Evolutionary conservation across 2,113 vertebrate genomes (phyloP).

Genomic region (Eptesicus fuscus): DNA sequence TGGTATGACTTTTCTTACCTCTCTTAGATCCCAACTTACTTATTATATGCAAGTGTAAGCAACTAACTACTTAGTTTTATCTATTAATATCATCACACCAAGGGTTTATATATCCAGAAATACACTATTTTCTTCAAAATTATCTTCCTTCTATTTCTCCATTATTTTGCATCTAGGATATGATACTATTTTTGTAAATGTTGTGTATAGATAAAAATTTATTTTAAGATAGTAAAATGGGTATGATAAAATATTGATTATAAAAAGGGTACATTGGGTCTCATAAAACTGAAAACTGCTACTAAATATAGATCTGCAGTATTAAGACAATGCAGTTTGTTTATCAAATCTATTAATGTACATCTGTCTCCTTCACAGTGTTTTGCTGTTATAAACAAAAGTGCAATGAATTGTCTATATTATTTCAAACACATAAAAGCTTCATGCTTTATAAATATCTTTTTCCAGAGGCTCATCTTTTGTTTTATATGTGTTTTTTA

Average conservation of each 20-base stretch:
- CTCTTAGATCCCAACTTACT: background rate
- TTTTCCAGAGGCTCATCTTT: background rate
- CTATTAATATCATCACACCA: background rate
- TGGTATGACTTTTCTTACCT: background rate
- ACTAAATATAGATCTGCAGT: background rate
- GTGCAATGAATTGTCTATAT: background rate
- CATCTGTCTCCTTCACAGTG: background rate
- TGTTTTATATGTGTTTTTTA: background rate
- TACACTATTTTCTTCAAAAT: background rate
- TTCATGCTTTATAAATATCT: background rate
- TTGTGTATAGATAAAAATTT: background rate
- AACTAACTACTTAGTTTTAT: background rate
- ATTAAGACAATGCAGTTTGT: background rate
- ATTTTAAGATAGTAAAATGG: constrained; percentile 21
- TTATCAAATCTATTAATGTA: background rate
- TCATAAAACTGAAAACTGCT: background rate
- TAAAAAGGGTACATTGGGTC: background rate
- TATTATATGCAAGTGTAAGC: background rate
- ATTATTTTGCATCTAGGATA: background rate
- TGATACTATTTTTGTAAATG: background rate
- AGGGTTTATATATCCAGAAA: background rate
- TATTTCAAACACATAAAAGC: background rate
- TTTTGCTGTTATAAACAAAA: constrained; percentile 5
- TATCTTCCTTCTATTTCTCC: constrained; percentile 5
- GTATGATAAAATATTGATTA: background rate